phyloP scores from a whole-genome alignment of 2,113 vertebrate species.

The Corynorhinus townsendii region DNA sequence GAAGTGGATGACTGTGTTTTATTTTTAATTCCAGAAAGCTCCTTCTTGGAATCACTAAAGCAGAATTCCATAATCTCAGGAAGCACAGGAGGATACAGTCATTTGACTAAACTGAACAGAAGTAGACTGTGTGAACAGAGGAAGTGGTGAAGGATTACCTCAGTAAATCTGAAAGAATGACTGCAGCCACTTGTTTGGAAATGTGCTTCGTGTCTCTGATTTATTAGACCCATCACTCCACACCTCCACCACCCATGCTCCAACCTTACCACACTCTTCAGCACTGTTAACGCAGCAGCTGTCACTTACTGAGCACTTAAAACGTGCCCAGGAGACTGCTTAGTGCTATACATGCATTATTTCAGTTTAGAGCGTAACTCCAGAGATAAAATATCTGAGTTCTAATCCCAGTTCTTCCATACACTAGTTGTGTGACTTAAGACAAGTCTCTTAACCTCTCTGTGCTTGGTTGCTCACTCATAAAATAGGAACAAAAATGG shows the following conservation, averaged over 20 bases:
- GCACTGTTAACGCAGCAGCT: background rate
- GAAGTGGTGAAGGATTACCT: background rate
- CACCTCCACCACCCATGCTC: background rate
- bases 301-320: background rate
- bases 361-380: background rate
- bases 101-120: background rate
- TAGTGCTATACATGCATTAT: background rate
- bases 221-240: background rate
- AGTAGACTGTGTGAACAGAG: background rate
- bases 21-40: background rate
- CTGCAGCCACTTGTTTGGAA: background rate
- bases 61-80: background rate
- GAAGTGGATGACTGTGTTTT: background rate
- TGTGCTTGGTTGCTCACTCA: background rate
- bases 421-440: background rate
- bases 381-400: background rate
- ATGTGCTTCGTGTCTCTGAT: background rate
- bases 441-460: background rate
- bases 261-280: background rate
- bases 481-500: background rate
- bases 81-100: background rate
- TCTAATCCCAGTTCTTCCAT: background rate
- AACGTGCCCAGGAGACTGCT: background rate
- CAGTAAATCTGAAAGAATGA: background rate
- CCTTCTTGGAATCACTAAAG: background rate